phyloP scores from a whole-genome alignment of 2,888 invertebrate species.

The Flexamia atlantica region DNA sequence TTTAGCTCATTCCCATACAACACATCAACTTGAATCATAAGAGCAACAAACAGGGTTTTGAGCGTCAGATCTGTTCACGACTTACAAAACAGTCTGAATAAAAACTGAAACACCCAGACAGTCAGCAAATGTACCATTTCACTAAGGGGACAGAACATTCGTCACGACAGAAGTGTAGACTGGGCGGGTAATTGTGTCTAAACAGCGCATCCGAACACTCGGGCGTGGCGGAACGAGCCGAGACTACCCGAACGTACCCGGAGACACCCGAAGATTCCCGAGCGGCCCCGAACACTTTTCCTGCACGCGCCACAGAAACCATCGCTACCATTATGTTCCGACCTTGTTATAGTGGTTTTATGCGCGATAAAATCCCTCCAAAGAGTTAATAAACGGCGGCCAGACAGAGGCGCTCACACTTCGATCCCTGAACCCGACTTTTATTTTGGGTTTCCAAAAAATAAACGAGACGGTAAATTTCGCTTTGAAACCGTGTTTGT shows the following conservation, averaged over 20 bases:
- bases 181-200: constrained; percentile 36
- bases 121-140: constrained; percentile 42
- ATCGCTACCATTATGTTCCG: constrained; percentile 34
- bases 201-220: constrained; percentile 32
- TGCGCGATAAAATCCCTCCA: constrained; percentile 37
- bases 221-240: constrained; percentile 31
- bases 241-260: not conserved
- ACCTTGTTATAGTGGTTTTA: constrained; percentile 45
- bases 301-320: constrained; percentile 34
- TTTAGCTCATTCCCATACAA: too few relatives aligned
- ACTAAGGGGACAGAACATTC: constrained; percentile 38
- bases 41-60: too few relatives aligned
- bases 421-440: not conserved
- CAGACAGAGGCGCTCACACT: constrained; percentile 36
- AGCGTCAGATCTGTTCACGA: too few relatives aligned
- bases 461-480: constrained; percentile 30
- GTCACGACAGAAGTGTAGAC: constrained; percentile 32
- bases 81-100: not conserved
- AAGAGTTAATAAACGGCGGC: constrained; percentile 41
- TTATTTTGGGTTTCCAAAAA: constrained; percentile 15
- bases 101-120: not conserved
- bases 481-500: constrained; percentile 2
- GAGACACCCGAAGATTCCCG: not conserved
- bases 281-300: not conserved
- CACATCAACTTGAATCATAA: too few relatives aligned